phyloP scores from a whole-genome alignment of 2,888 invertebrate genomes.

The Drosophila parthenogenetica region DNA sequence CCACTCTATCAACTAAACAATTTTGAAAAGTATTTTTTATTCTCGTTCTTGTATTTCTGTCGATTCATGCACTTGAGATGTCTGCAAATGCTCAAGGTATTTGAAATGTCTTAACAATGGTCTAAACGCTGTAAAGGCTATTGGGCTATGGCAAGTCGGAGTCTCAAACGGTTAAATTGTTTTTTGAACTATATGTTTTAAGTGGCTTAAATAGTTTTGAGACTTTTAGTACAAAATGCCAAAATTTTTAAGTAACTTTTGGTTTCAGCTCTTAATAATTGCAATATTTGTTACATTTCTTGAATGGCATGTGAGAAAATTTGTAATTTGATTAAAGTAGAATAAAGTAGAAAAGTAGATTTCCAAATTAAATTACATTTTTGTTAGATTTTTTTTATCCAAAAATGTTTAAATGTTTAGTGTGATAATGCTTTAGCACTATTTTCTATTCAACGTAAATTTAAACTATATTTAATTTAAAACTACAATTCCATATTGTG shows the following conservation, averaged over 20 bases:
- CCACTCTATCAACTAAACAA: conserved; percentile 6
- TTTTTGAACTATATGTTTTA: conserved; percentile 6
- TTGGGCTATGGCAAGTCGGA: conserved; percentile 39
- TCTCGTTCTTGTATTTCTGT: conserved; percentile 36
- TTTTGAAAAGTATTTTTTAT: conserved; percentile 19
- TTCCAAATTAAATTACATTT: too few relatives aligned
- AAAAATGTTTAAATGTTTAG: too few relatives aligned
- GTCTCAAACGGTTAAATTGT: conserved; percentile 14
- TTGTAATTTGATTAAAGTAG: too few relatives aligned
- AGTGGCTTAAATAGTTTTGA: conserved; percentile 6
- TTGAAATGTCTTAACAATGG: conserved; percentile 41
- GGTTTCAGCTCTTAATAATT: background rate
- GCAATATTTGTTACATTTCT: background rate
- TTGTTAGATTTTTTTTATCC: too few relatives aligned
- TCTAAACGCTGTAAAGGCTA: conserved; percentile 21
- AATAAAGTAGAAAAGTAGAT: too few relatives aligned
- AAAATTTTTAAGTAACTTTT: background rate
- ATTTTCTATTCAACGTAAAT: too few relatives aligned
- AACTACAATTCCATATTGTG: too few relatives aligned
- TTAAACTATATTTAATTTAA: too few relatives aligned
- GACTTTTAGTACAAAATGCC: background rate
- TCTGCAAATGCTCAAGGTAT: conserved; percentile 15
- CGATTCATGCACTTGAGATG: conserved; percentile 57
- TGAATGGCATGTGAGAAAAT: background rate
- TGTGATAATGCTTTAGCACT: too few relatives aligned